Conservation (phyloP, 2,888 invertebrate species). For the Gandaritis pyraliata region DNA sequence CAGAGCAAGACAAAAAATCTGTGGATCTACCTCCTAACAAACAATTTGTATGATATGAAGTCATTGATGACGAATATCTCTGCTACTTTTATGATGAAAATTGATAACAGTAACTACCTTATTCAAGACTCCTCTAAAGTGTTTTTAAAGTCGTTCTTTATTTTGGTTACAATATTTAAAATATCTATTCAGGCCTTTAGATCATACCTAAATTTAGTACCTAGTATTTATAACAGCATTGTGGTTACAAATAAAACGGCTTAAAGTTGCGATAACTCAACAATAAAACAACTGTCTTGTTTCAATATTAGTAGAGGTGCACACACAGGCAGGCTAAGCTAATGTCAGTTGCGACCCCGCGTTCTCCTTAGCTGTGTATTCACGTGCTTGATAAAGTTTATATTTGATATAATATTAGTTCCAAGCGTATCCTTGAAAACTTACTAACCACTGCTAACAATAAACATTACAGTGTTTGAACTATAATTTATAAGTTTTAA, state of each 20-base stretch:
- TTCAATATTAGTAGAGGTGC: conserved; percentile 28
- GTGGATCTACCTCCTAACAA: neutral
- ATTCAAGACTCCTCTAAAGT: neutral
- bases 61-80: too few species aligned
- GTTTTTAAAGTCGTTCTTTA: neutral
- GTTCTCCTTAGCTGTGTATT: conserved; percentile 3
- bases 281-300: conserved; percentile 19
- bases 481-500: too few species aligned
- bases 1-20: conserved; percentile 1
- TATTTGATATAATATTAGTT: too few species aligned
- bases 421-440: too few species aligned
- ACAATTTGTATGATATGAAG: neutral
- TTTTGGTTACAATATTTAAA: too few species aligned
- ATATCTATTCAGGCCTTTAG: too few species aligned
- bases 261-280: conserved; percentile 28
- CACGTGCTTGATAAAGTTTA: conserved; percentile 8
- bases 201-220: too few species aligned
- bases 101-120: too few species aligned
- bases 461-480: too few species aligned
- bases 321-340: neutral
- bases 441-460: too few species aligned
- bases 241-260: conserved; percentile 26
- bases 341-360: conserved; percentile 1
- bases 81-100: too few species aligned
- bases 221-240: conserved; percentile 14